Evolutionary conservation across 2,797 vertebrate species (phyloP).

Genomic region (Peromyscus melanophrys): DNA sequence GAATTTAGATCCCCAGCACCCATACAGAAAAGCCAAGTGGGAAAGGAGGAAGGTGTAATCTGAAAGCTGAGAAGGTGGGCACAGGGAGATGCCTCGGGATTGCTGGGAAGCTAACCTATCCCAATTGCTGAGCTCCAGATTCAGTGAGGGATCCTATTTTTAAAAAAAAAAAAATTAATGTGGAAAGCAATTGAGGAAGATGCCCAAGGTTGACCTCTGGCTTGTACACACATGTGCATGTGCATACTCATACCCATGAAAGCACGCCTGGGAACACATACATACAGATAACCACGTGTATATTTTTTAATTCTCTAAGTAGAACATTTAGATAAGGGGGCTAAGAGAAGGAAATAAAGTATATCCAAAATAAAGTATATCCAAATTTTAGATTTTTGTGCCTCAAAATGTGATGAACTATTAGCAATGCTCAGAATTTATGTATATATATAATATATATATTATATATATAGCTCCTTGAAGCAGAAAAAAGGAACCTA

Average conservation of each 20-base stretch:
- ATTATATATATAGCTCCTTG: neutral
- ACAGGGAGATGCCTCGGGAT: neutral
- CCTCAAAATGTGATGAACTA: neutral
- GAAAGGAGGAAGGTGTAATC: neutral
- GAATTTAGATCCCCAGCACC: neutral
- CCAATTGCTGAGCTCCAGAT: neutral
- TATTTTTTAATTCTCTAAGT: neutral
- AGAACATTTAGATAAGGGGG: neutral
- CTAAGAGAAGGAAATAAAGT: neutral
- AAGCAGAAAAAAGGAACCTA: neutral
- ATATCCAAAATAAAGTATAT: neutral
- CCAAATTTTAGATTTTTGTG: neutral
- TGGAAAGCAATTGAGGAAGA: neutral
- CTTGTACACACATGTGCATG: neutral
- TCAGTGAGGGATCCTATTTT: neutral
- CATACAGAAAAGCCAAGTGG: neutral
- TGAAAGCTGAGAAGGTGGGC: neutral
- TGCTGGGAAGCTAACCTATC: neutral
- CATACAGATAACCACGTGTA: neutral
- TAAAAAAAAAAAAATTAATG: neutral
- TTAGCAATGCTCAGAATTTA: neutral
- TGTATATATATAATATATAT: too few relatives aligned
- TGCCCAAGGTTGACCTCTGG: neutral
- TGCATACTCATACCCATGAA: neutral
- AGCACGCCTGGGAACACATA: neutral